Evolutionary conservation across 2,888 invertebrate species (phyloP).

Genomic region (Cephalotes varians): DNA sequence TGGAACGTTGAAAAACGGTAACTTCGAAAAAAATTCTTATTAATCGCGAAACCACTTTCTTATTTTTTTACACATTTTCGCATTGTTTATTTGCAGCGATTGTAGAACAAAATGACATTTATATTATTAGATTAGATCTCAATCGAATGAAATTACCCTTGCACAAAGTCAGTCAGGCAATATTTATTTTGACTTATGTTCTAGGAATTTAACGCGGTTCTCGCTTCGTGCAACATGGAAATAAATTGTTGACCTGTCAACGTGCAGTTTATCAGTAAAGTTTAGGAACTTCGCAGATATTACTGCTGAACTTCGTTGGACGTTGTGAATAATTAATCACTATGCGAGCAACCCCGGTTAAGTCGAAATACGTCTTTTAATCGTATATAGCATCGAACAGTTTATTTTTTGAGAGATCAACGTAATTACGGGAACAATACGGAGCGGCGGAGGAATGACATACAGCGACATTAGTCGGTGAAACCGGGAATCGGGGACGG

Average conservation of each 20-base stretch:
- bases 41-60: too few relatives aligned
- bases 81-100: background rate
- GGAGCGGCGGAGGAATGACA: background rate
- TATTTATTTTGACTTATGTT: constrained; percentile 30
- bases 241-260: constrained; percentile 54
- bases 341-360: constrained; percentile 12
- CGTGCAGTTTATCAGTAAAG: constrained; percentile 55
- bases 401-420: background rate
- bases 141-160: background rate
- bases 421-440: constrained; percentile 30
- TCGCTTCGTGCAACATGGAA: constrained; percentile 50
- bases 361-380: constrained; percentile 39
- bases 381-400: constrained; percentile 17
- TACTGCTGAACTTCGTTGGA: constrained; percentile 44
- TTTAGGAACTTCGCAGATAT: constrained; percentile 51
- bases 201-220: constrained; percentile 38
- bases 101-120: background rate
- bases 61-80: background rate
- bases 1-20: background rate
- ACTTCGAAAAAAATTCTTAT: background rate
- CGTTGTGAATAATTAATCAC: constrained; percentile 47
- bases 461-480: constrained; percentile 1
- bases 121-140: background rate
- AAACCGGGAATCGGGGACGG: background rate
- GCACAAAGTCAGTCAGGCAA: background rate